A percentile compares a stretch with the other conserved stretches of the same genome.
Evolutionary conservation across 2,113 vertebrate species (phyloP).

Genomic region (Tiliqua scincoides): DNA sequence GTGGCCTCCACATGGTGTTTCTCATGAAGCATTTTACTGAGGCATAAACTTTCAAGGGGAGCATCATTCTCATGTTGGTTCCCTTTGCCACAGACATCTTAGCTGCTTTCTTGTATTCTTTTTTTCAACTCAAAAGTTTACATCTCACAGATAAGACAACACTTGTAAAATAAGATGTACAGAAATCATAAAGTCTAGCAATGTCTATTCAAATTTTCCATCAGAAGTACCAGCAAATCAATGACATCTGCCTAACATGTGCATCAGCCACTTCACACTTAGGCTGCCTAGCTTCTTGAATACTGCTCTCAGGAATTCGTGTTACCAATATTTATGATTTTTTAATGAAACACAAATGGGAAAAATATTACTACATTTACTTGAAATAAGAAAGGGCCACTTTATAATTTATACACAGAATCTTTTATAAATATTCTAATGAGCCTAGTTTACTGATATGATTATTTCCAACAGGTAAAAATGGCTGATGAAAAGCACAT

Average conservation of each 20-base stretch:
- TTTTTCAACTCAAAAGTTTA: not conserved
- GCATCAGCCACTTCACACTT: conserved; percentile 60
- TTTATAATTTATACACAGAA: not conserved
- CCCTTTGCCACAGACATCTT: conserved; percentile 37
- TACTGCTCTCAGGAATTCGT: conserved; percentile 63
- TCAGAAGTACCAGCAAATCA: conserved; percentile 43
- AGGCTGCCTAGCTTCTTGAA: conserved; percentile 61
- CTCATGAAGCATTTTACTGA: not conserved
- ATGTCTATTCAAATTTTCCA: conserved; percentile 51
- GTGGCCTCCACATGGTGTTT: not conserved
- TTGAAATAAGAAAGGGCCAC: conserved; percentile 20
- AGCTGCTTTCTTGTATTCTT: not conserved
- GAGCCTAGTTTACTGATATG: conserved; percentile 20
- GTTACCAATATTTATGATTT: conserved; percentile 49
- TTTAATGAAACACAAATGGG: conserved; percentile 42
- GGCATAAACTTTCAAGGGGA: not conserved
- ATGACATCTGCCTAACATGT: conserved; percentile 65
- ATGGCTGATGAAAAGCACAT: conserved; percentile 14
- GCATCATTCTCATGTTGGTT: conserved; percentile 13
- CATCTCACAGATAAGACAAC: conserved; percentile 40
- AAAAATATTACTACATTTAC: conserved; percentile 28
- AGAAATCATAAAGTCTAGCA: conserved; percentile 51
- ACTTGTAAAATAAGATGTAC: conserved; percentile 54
- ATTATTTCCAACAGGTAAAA: not conserved
- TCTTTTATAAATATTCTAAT: conserved; percentile 13